Base-by-base conservation (phyloP, 1,140 invertebrate genomes). In the Grapholita molesta region DNA sequence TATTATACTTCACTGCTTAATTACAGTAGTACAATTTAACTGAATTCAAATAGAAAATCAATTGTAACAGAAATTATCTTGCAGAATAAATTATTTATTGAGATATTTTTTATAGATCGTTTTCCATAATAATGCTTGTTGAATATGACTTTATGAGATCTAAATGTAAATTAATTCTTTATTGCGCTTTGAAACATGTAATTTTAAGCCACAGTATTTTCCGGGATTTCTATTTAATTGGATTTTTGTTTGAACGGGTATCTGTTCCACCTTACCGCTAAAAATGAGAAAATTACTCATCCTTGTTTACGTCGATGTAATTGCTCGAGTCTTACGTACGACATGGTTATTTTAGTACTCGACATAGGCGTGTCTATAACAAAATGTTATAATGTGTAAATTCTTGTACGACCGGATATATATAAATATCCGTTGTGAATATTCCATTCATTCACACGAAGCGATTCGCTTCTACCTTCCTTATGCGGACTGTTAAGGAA, bases 371-470 rank as follows among this genome's bases (percentile, higher is more conserved):
- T 38, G 35, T 38, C n/a, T n/a, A 15, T n/a, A 15, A 38, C 35
- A n/a, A 48, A 66, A 23, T 23, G 23, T 4, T 55, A 28, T 52
- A 68, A 53, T 68, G 38, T 33, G 6, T 68, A 68, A 68, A 61
- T 55, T 53, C 15, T 53, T 55, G 18, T 9, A 11, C 9, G 8
- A 15, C n/a, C 42, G 18, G 7, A n/a, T n/a, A n/a, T n/a, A n/a
- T n/a, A n/a, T n/a, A n/a, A n/a, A n/a, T n/a, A n/a, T n/a, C n/a
- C n/a, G n/a, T n/a, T n/a, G n/a, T n/a, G n/a, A n/a, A n/a, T n/a
- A n/a, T n/a, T n/a, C n/a, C n/a, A n/a, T n/a, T n/a, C n/a, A n/a
- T n/a, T n/a, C n/a, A n/a, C n/a, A n/a, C n/a, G n/a, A n/a, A n/a
- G n/a, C n/a, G n/a, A n/a, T n/a, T n/a, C n/a, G n/a, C n/a, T n/a